phyloP scores from a whole-genome alignment of 2,113 vertebrate species.

The Nothoprocta perdicaria region DNA sequence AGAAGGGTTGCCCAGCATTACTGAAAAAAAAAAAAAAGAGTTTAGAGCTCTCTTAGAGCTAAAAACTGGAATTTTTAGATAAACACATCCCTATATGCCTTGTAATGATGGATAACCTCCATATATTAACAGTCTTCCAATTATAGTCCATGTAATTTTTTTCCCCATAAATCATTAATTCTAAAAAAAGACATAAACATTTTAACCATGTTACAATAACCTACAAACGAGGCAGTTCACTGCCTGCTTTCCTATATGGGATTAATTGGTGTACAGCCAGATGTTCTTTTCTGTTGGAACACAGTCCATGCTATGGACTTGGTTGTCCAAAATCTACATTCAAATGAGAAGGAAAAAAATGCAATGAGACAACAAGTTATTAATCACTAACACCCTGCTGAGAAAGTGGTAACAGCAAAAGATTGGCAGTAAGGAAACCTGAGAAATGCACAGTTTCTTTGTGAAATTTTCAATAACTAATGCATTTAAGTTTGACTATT shows the following conservation, averaged over 20 bases:
- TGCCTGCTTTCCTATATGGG: not conserved
- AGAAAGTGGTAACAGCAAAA: not conserved
- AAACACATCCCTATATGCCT: accelerated
- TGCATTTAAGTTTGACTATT: not conserved
- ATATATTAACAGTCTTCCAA: not conserved
- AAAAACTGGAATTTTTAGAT: not conserved
- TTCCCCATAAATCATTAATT: no score
- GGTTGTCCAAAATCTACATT: slow-evolving; percentile 36
- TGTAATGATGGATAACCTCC: not conserved
- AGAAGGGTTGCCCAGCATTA: not conserved
- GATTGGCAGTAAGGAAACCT: not conserved
- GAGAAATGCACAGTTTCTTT: not conserved
- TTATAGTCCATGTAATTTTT: not conserved
- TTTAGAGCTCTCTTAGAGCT: not conserved
- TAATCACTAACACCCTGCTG: slow-evolving; percentile 43
- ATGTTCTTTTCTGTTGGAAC: slow-evolving; percentile 21
- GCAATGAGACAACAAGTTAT: slow-evolving; percentile 57
- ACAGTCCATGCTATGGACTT: not conserved
- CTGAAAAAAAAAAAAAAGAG: not conserved
- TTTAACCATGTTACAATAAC: no score
- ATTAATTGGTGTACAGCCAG: slow-evolving; percentile 38
- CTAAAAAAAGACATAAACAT: no score
- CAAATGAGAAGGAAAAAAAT: not conserved
- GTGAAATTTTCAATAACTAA: not conserved
- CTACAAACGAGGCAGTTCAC: no score